Conservation (phyloP, 2,797 vertebrate species). For the Gobio occitaniae region DNA sequence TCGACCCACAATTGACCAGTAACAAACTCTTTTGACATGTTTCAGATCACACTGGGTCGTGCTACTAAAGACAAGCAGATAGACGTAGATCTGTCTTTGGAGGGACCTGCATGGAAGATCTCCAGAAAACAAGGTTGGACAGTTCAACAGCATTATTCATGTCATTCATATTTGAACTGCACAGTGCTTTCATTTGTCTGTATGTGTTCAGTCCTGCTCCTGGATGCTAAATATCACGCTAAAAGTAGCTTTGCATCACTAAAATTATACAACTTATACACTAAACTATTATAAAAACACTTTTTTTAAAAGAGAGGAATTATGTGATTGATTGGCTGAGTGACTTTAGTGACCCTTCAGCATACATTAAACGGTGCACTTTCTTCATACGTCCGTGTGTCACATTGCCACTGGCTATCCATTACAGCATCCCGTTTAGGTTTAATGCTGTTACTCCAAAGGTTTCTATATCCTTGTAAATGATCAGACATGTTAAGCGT, state of each 20-base stretch:
- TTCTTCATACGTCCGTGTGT: not conserved
- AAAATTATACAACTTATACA: not conserved
- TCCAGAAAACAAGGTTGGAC: constrained; percentile 92
- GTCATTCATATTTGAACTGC: not conserved
- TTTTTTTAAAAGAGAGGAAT: not conserved
- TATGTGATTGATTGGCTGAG: not conserved
- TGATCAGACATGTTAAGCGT: not conserved
- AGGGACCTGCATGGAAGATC: constrained; percentile 97
- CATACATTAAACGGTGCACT: not conserved
- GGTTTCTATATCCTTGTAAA: not conserved
- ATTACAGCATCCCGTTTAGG: not conserved
- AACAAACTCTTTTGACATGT: constrained; percentile 20
- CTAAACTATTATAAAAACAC: not conserved
- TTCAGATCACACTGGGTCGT: constrained; percentile 92
- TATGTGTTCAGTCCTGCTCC: not conserved
- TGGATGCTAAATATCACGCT: not conserved
- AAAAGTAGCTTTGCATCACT: not conserved
- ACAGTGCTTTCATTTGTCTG: not conserved
- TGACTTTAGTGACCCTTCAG: not conserved
- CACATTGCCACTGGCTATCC: not conserved
- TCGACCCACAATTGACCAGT: not conserved
- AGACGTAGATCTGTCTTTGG: constrained; percentile 93
- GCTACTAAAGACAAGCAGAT: constrained; percentile 99
- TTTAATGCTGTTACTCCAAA: not conserved
- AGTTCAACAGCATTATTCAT: not conserved